Evolutionary conservation across 2,113 vertebrate genomes (phyloP).

Genomic region (Ranitomeya imitator): DNA sequence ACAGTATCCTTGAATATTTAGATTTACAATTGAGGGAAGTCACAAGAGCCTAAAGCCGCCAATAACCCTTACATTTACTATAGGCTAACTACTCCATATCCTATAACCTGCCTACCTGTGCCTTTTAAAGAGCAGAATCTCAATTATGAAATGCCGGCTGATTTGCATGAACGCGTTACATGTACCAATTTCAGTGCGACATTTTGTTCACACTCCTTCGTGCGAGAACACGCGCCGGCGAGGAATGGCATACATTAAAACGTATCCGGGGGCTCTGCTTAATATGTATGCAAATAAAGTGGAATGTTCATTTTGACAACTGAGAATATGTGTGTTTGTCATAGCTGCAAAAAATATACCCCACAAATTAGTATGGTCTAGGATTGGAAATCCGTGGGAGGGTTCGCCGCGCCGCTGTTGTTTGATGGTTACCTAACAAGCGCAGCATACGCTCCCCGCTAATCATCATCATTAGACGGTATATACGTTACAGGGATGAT

Average conservation of each 20-base stretch:
- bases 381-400: conserved; percentile 11
- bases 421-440: conserved; percentile 37
- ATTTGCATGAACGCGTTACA: conserved; percentile 38
- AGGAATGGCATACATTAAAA: conserved; percentile 32
- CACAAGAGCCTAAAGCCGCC: background rate
- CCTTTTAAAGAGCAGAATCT: conserved; percentile 4
- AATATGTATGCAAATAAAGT: conserved; percentile 41
- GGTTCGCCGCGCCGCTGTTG: conserved; percentile 2
- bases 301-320: conserved; percentile 51
- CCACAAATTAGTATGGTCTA: conserved; percentile 26
- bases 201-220: conserved; percentile 50
- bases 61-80: background rate
- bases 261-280: conserved; percentile 45
- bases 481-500: conserved; percentile 20
- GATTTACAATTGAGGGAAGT: background rate
- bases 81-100: no score
- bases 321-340: conserved; percentile 40
- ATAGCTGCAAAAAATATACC: conserved; percentile 36
- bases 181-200: conserved; percentile 47
- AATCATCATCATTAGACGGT: conserved; percentile 11
- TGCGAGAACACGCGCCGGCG: conserved; percentile 41
- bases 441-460: background rate
- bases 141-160: conserved; percentile 33
- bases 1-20: background rate
- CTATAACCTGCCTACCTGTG: background rate